Base-by-base conservation (phyloP, 2,113 vertebrate genomes). In the Orycteropus afer region DNA sequence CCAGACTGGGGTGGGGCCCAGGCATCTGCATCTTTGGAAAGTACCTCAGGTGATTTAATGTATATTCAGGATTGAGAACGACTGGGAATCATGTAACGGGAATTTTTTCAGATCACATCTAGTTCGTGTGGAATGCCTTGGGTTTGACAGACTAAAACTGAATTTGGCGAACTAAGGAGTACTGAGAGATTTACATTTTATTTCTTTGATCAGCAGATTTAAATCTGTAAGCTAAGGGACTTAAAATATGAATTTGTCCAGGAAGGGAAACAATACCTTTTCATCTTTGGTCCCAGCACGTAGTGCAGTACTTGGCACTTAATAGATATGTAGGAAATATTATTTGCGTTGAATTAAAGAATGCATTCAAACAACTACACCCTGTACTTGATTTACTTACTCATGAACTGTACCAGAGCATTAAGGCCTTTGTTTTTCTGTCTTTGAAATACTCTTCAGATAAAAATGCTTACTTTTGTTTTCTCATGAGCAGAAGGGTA, bases 371-470 rank as follows among this genome's bases (percentile, higher is more conserved):
- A n/a, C 23, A 83, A 32, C 23, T 74, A 74, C 71, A 86, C 8
- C 37, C 15, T 90, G n/a, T 4, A 13, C 18, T 77, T 53, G n/a
- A 47, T 63, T 69, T 89, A 47, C 51, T n/a, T 79, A 97, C 89
- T 93, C 63, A 49, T 73, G 40, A 86, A 45, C 53, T 79, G 3
- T 88, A 25, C 6, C n/a, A 53, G 71, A 77, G 77, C 29, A 40
- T 84, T 59, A 83, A 85, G 71, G 71, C 18, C 32, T 83, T 65
- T 87, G 25, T 71, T 95, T 92, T 85, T 76, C n/a, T 93, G 65
- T 71, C 40, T 73, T 45, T 71, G 40, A 96, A 95, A 80, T 71
- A 86, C 6, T 69, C 1, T 77, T 34, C 32, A 86, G 71, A 27
- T 9, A 74, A 73, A 89, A 82, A 65, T 27, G 13, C 32, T 47